Evolutionary conservation across 2,113 vertebrate genomes (phyloP).

Genomic region (Amblyornis subalaris): DNA sequence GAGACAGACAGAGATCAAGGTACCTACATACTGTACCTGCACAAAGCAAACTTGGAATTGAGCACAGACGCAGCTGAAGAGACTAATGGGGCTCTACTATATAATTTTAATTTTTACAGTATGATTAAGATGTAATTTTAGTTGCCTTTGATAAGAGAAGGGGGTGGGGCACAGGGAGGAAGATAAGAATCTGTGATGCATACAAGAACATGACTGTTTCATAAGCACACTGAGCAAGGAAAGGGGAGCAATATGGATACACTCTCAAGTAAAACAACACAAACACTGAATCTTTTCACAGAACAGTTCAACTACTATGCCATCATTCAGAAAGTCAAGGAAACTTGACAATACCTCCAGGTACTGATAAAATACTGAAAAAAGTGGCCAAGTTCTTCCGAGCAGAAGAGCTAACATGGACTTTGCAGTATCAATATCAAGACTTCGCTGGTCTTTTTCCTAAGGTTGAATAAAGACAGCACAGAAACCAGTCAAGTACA

Average conservation of each 20-base stretch:
- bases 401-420: slow-evolving; percentile 92
- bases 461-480: slow-evolving; percentile 38
- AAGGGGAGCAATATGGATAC: background rate
- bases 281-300: background rate
- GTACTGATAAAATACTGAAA: slow-evolving; percentile 92
- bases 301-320: background rate
- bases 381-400: slow-evolving; percentile 90
- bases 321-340: background rate
- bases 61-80: background rate
- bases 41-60: background rate
- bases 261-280: background rate
- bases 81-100: background rate
- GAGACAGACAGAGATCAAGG: background rate
- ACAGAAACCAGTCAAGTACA: background rate
- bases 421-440: slow-evolving; percentile 95
- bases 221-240: background rate
- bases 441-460: slow-evolving; percentile 95
- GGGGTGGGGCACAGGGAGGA: background rate
- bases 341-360: slow-evolving; percentile 81
- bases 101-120: background rate
- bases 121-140: background rate
- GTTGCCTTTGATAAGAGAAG: background rate
- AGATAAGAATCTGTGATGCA: background rate
- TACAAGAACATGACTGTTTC: background rate
- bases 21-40: background rate